Evolutionary conservation across 92 coral and sea anemone species (phyloP), one percentile per base, ranked within the genome.

Genomic region (Pocillopora meandrina): DNA sequence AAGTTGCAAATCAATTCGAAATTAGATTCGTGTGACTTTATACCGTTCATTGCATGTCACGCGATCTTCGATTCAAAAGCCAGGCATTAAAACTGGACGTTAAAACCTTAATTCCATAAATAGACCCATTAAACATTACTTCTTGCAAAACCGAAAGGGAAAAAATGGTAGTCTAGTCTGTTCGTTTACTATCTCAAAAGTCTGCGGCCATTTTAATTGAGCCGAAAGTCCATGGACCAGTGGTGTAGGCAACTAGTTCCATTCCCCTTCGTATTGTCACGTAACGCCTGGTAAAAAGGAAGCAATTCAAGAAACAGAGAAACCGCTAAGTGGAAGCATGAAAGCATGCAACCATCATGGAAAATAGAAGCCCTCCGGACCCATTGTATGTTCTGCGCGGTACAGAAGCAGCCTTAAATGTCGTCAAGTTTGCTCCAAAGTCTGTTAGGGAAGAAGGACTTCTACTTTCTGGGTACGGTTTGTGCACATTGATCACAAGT

Each of bases 351-450:
- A 21, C 47, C 47, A 65, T 33, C 20, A 93, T 91, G 95, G 88
- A 80, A 56, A 34, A 78, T 31, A 89, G 90, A 82, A 90, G 86
- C 57, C 82, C 99, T 20, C 99, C 98, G 16, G 99, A 91, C 75
- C 99, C 99, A 18, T 71, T 89, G 52, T 94, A 92, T 86, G 93
- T 96, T 61, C 76, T 96, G 17, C 89, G 99, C 36, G 99, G 99
- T 34, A 72, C 95, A 15, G 87, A 83, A 26, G 91, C 91, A 35
- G 52, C 99, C 19, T 80, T 96, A 56, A 94, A 88, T 60, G 87
- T 89, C 1, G 65, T 91, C 47, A 87, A 86, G 74, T 96, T 96
- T 69, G 93, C 89, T 16, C 91, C 95, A 21, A 85, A 76, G 36
- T 20, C 76, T 59, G 90, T 71, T 17, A 80, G 87, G 59, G 76